Conservation (phyloP, 2,797 vertebrate species). For the Spea hammondii region DNA sequence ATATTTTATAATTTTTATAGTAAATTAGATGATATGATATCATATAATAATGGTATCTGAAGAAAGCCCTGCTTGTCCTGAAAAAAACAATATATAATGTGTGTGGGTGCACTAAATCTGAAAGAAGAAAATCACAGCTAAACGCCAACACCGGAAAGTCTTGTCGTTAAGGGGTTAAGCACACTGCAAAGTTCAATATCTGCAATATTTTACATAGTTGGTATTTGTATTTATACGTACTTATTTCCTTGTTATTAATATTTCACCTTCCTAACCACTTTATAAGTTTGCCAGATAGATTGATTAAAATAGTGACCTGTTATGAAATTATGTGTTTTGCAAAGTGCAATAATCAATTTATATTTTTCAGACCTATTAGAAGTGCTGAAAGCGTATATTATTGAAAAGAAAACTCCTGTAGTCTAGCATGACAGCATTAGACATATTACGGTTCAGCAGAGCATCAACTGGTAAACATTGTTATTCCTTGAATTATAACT, state of each 20-base stretch:
- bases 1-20: too few relatives aligned
- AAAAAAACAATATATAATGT: too few relatives aligned
- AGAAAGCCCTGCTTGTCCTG: too few relatives aligned
- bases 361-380: conserved; percentile 42
- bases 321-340: conserved; percentile 23
- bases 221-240: conserved; percentile 2
- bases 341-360: conserved; percentile 35
- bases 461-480: conserved; percentile 48
- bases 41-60: too few relatives aligned
- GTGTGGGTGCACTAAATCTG: too few relatives aligned
- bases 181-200: neutral
- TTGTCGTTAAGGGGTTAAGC: too few relatives aligned
- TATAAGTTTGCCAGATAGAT: conserved; percentile 15
- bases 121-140: too few relatives aligned
- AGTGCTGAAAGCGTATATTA: conserved; percentile 31
- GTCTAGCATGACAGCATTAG: conserved; percentile 46
- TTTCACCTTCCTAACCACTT: conserved; percentile 1
- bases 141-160: too few relatives aligned
- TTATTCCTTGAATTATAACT: conserved; percentile 49
- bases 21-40: too few relatives aligned
- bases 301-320: neutral
- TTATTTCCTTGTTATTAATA: neutral
- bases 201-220: conserved; percentile 1
- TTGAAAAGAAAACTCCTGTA: conserved; percentile 35
- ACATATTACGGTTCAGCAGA: conserved; percentile 48